Conservation (phyloP, 2,113 vertebrate species). For the Pipra filicauda region DNA sequence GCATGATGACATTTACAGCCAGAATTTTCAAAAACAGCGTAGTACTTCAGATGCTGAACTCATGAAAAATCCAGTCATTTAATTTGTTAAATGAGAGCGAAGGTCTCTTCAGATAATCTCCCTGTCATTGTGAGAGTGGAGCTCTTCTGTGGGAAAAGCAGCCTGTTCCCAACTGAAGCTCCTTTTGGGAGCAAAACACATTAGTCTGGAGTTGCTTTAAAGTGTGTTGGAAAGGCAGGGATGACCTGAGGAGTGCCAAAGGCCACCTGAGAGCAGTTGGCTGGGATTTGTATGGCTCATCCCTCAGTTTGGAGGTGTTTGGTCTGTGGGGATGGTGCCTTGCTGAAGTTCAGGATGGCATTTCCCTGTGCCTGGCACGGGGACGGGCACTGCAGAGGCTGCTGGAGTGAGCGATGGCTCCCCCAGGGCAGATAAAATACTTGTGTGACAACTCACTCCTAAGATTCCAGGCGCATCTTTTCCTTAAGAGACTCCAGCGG, state of each 20-base stretch:
- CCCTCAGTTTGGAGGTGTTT: neutral
- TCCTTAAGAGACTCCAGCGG: neutral
- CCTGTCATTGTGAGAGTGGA: neutral
- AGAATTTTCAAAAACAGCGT: conserved; percentile 27
- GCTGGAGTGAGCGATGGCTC: conserved; percentile 65
- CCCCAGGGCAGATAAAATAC: conserved; percentile 66
- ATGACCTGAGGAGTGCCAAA: neutral
- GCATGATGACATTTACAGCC: conserved; percentile 40
- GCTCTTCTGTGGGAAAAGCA: neutral
- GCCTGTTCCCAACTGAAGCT: neutral
- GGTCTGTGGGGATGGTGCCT: neutral
- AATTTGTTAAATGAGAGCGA: conserved; percentile 63
- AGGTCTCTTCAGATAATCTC: conserved; percentile 46
- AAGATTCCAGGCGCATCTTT: neutral
- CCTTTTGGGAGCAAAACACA: neutral
- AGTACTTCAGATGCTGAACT: conserved; percentile 53
- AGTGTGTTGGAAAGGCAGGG: neutral
- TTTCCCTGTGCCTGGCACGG: neutral
- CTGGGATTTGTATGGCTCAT: conserved; percentile 15
- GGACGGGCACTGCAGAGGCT: neutral
- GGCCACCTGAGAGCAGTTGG: neutral
- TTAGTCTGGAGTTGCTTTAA: neutral
- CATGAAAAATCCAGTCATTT: conserved; percentile 41
- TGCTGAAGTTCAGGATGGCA: conserved; percentile 11
- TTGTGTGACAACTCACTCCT: neutral